Percentiles rank a stretch among this genome's conserved stretches.
These are phyloP conservation scores for Hypotaenidia philippensis DNA, from an alignment of 2,797 vertebrate genomes.

Conservation along the genomic window DNA sequence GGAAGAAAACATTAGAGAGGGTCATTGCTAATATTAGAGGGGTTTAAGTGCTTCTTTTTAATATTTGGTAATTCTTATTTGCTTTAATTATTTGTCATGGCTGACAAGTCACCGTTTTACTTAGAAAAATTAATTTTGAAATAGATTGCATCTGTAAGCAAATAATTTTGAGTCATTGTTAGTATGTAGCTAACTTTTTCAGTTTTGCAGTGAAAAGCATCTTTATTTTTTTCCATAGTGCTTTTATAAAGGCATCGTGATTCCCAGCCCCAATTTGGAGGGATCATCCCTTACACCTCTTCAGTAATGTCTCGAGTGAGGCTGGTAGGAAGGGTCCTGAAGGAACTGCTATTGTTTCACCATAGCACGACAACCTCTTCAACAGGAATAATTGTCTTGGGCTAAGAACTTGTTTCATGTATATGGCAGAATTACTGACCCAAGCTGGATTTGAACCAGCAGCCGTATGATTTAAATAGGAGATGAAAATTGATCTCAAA, in stretches of 20 bases:
- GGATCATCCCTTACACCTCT: not conserved
- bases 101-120: not conserved
- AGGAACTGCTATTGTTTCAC: not conserved
- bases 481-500: slow-evolving; percentile 47
- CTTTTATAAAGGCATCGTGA: not conserved
- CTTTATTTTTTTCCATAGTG: not conserved
- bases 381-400: not conserved
- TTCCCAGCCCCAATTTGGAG: not conserved
- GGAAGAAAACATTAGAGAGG: not conserved
- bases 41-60: not conserved
- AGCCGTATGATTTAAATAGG: slow-evolving; percentile 48
- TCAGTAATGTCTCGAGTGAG: not conserved
- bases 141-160: not conserved
- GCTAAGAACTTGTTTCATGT: slow-evolving; percentile 6
- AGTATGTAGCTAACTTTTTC: not conserved
- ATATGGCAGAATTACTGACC: slow-evolving; percentile 41
- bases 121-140: not conserved
- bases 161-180: not conserved
- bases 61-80: not conserved
- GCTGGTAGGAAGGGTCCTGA: not conserved
- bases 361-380: slow-evolving; percentile 16
- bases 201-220: not conserved
- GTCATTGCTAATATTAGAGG: not conserved
- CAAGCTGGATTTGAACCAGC: slow-evolving; percentile 29
- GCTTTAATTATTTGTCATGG: not conserved